Evolutionary conservation across 2,113 vertebrate species (phyloP), one percentile per base, ranked within the genome.

Genomic region (Amphiprion ocellaris): DNA sequence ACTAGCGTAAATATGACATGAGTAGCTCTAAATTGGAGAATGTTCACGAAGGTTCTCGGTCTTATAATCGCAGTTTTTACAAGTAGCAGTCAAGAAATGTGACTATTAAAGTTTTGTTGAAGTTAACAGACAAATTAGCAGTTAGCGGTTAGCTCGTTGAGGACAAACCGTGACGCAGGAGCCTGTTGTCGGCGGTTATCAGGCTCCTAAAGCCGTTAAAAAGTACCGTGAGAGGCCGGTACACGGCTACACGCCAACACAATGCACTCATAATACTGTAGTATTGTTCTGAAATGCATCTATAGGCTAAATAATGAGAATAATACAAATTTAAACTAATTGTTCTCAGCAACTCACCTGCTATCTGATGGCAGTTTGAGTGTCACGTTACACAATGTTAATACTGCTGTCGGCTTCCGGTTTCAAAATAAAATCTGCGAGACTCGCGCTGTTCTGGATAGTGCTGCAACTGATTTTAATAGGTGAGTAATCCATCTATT

Each of bases 341-440:
- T 2, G 2, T 10, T 2, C 10, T 23, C 15, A 0, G 5, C 17
- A 5, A 52, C 28, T 58, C 39, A 39, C 39, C 66, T 52, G 33
- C 15, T 66, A 0, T 52, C 30, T 6, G 11, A 1, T 7, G n/a
- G 0, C 39, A 2, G 54, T 53, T 47, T 0, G 0, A 26, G 12
- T 44, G 1, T 14, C 41, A 52, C 56, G 15, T 58, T 19, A 3
- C 0, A 4, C 1, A 11, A 4, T 16, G 2, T 7, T 0, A 23
- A 6, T 21, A 10, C 0, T 0, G 5, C 11, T 87, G 81, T 88
- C 76, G 56, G 33, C 77, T 21, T 4, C 14, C 0, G 0, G 11
- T 23, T 88, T 82, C 85, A 85, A 85, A 90, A 75, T 78, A 86
- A 61, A 39, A 44, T 37, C 8, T 9, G 33, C 9, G 9, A 26